These are phyloP conservation scores for pig (Sus scrofa) DNA, from an alignment of 2,113 vertebrate genomes.

Conservation along the genomic window DNA sequence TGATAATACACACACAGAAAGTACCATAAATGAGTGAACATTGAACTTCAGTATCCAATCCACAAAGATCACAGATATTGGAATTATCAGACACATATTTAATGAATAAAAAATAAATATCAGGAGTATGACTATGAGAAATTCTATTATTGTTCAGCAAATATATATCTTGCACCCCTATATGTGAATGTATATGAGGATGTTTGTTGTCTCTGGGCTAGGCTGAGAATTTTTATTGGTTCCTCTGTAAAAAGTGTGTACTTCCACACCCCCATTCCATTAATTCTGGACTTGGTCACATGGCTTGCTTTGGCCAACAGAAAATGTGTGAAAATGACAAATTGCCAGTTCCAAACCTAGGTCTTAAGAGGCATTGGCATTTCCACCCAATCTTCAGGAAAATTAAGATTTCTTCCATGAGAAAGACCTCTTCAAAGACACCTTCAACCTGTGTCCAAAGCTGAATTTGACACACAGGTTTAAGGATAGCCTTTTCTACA, in stretches of 20 bases:
- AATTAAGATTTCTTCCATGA: not conserved
- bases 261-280: not conserved
- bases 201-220: not conserved
- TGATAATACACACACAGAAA: not conserved
- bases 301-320: not conserved
- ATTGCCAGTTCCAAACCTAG: not conserved
- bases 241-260: not conserved
- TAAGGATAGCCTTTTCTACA: constrained; percentile 14
- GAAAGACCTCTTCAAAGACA: not conserved
- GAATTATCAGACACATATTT: not conserved
- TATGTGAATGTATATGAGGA: not conserved
- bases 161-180: not conserved
- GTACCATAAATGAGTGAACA: not conserved
- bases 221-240: not conserved
- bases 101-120: not conserved
- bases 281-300: not conserved
- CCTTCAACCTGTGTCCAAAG: not conserved
- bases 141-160: not conserved
- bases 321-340: constrained; percentile 15
- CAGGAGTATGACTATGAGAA: not conserved
- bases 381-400: not conserved
- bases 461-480: not conserved
- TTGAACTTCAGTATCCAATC: not conserved
- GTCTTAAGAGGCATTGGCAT: not conserved
- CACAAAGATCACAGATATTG: not conserved